A percentile compares a stretch with the other conserved stretches of the same genome.
These are phyloP conservation scores for Trachelipus rathkii DNA, from an alignment of 1,140 invertebrate species.

Conservation along the genomic window DNA sequence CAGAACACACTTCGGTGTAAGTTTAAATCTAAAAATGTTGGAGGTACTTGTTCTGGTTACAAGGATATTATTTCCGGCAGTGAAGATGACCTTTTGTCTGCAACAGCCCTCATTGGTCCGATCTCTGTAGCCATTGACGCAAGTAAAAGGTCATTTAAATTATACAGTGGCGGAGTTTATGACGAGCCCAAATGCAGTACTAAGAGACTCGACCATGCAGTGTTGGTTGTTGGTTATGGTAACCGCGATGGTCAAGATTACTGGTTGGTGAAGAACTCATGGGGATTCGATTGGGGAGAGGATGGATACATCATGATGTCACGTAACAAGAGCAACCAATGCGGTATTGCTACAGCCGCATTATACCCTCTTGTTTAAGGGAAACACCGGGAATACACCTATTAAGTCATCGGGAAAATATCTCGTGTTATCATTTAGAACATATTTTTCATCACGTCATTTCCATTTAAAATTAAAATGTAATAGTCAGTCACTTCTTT, in stretches of 20 bases:
- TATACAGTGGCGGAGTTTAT: neutral
- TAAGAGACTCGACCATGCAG: conserved; percentile 60
- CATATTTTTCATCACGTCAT: too few species aligned
- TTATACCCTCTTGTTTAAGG: conserved; percentile 59
- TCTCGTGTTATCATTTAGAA: too few species aligned
- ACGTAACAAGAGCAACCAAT: conserved; percentile 55
- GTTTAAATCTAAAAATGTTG: neutral
- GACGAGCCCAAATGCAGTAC: conserved; percentile 43
- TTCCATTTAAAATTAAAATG: too few species aligned
- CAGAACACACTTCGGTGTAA: neutral
- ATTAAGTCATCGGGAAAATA: too few species aligned
- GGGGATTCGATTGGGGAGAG: conserved; percentile 54
- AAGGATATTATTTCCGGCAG: neutral
- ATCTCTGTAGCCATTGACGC: too few species aligned
- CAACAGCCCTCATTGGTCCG: too few species aligned
- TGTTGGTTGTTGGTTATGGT: conserved; percentile 50
- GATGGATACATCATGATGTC: conserved; percentile 57
- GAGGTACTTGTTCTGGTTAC: neutral
- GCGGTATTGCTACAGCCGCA: conserved; percentile 45
- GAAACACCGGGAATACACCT: too few species aligned
- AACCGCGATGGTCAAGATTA: conserved; percentile 50
- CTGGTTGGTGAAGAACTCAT: conserved; percentile 60
- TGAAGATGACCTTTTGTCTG: neutral
- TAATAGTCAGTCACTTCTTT: too few species aligned
- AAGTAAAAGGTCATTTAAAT: too few species aligned